Conservation (phyloP, 2,888 invertebrate genomes). For the Palloptera scutellata region DNA sequence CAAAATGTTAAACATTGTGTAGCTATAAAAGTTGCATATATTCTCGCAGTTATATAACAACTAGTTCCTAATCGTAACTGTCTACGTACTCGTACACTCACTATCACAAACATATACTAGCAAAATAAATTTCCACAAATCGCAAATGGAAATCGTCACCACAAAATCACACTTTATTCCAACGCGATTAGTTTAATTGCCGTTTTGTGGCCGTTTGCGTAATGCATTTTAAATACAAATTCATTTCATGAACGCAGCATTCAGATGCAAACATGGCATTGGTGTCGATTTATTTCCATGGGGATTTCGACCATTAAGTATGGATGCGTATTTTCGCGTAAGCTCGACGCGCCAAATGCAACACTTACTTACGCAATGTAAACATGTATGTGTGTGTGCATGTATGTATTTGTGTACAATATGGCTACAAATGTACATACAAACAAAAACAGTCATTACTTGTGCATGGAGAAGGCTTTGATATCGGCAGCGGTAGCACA, state of each 20-base stretch:
- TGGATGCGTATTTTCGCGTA: conserved; percentile 20
- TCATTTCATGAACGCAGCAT: conserved; percentile 20
- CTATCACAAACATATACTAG: not conserved
- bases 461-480: not conserved
- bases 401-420: conserved; percentile 13
- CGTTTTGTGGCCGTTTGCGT: conserved; percentile 44
- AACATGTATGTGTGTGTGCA: conserved; percentile 32
- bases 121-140: conserved; percentile 34
- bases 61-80: too few species aligned
- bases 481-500: not conserved
- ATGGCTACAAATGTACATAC: not conserved
- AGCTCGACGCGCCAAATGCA: conserved; percentile 1
- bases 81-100: too few species aligned
- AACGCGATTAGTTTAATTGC: conserved; percentile 65
- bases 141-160: conserved; percentile 50
- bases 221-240: conserved; percentile 28
- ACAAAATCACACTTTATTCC: conserved; percentile 60
- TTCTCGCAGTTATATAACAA: too few species aligned
- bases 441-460: not conserved
- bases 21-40: too few species aligned
- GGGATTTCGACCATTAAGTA: conserved; percentile 30
- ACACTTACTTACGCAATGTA: conserved; percentile 19
- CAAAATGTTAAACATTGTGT: too few species aligned
- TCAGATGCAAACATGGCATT: not conserved
- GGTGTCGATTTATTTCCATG: conserved; percentile 48